These are phyloP conservation scores for Chinchilla lanigera DNA, from an alignment of 2,113 vertebrate species.

Conservation along the genomic window DNA sequence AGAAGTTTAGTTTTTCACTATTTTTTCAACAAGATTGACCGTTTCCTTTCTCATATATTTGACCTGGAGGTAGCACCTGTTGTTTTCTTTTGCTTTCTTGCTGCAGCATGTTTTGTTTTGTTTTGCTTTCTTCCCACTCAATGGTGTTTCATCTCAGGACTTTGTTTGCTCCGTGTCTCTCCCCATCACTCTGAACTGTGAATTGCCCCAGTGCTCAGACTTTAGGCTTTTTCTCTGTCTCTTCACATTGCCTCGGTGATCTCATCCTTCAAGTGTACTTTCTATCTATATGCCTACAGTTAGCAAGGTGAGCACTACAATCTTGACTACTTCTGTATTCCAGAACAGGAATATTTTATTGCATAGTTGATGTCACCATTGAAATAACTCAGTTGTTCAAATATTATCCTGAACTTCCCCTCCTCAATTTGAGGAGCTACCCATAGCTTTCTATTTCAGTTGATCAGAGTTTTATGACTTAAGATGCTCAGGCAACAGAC, in stretches of 20 bases:
- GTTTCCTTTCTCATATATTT: not conserved
- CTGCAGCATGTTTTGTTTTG: not conserved
- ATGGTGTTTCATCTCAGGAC: not conserved
- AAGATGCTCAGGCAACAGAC: not conserved
- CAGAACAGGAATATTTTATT: not conserved
- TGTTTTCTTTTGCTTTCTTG: not conserved
- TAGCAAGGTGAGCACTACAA: not conserved
- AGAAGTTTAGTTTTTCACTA: not conserved
- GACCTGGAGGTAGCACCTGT: not conserved
- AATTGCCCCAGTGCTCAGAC: not conserved
- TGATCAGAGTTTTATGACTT: not conserved
- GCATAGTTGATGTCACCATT: not conserved
- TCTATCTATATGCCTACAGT: not conserved
- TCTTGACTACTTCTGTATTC: not conserved
- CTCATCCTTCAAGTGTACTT: not conserved
- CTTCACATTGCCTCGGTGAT: not conserved
- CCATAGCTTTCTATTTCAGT: not conserved
- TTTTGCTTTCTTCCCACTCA: not conserved
- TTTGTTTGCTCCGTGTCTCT: not conserved
- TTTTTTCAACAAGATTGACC: not conserved
- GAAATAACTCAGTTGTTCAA: not conserved
- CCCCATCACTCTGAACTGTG: not conserved
- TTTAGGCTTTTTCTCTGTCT: not conserved
- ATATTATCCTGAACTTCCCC: not conserved
- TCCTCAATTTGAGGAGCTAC: not conserved